Percentiles rank a stretch among this genome's conserved stretches.
Evolutionary conservation across 1,140 invertebrate species (phyloP).

Genomic region (Vanessa tameamea): DNA sequence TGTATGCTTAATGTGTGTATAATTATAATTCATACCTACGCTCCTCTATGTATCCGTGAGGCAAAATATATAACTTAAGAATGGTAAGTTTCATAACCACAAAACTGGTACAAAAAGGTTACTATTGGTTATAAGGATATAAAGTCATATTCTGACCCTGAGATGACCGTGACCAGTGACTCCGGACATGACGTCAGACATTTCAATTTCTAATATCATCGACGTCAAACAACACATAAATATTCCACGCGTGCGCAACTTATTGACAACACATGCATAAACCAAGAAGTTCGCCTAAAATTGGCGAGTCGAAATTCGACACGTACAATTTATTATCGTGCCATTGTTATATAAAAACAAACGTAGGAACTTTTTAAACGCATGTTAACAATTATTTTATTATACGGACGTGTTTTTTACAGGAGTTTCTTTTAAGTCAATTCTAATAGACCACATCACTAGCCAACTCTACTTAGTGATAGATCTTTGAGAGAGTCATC

Average conservation of each 20-base stretch:
- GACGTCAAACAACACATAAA: conserved; percentile 23
- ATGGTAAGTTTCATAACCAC: background rate
- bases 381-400: background rate
- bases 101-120: background rate
- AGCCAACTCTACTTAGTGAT: no score
- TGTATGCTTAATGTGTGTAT: no score
- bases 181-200: conserved; percentile 16
- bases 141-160: background rate
- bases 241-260: conserved; percentile 12
- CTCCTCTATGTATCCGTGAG: no score
- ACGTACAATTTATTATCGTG: conserved; percentile 6
- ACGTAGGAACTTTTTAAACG: conserved; percentile 4
- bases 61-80: no score
- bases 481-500: no score
- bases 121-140: background rate
- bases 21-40: no score
- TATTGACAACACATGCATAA: conserved; percentile 14
- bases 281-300: conserved; percentile 17
- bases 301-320: conserved; percentile 19
- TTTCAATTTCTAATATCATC: conserved; percentile 27
- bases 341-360: conserved; percentile 8
- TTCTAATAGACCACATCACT: no score
- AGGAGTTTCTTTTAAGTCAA: background rate
- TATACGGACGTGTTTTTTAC: background rate
- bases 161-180: conserved; percentile 19